Evolutionary conservation across 2,888 invertebrate genomes (phyloP).

Genomic region (Drosophila siamana): DNA sequence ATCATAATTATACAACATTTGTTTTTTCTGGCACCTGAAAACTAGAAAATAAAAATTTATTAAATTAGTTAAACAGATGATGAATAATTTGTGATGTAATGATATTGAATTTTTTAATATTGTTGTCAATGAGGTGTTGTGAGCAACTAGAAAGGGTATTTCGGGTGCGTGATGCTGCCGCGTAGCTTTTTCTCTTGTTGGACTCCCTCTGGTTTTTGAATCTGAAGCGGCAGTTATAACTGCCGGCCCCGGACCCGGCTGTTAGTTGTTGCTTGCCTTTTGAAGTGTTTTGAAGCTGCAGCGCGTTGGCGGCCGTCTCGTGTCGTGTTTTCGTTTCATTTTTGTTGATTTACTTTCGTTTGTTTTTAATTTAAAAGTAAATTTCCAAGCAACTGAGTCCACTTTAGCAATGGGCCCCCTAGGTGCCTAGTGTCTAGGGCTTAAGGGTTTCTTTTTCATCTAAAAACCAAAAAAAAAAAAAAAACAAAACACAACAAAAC

Average conservation of each 20-base stretch:
- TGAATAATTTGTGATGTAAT: too few species aligned
- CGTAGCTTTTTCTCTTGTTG: slow-evolving; percentile 18
- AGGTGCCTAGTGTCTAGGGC: slow-evolving; percentile 35
- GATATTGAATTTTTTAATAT: too few species aligned
- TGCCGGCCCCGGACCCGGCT: slow-evolving; percentile 59
- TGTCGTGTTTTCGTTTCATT: slow-evolving; percentile 74
- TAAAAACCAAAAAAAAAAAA: slow-evolving; percentile 32
- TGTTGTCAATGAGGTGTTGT: too few species aligned
- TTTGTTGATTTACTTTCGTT: slow-evolving; percentile 80
- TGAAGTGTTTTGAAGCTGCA: slow-evolving; percentile 70
- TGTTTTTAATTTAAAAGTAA: slow-evolving; percentile 76
- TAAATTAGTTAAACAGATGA: too few species aligned
- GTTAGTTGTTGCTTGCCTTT: slow-evolving; percentile 69
- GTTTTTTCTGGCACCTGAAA: too few species aligned
- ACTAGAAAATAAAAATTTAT: too few species aligned
- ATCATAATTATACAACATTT: too few species aligned
- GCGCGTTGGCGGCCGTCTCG: slow-evolving; percentile 67
- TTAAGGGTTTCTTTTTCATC: slow-evolving; percentile 36
- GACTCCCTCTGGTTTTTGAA: slow-evolving; percentile 57
- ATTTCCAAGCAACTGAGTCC: slow-evolving; percentile 57
- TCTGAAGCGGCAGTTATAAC: slow-evolving; percentile 62
- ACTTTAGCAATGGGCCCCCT: slow-evolving; percentile 45
- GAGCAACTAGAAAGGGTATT: slow-evolving; percentile 30
- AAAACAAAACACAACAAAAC: slow-evolving; percentile 30
- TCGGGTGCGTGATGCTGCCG: background rate